Evolutionary conservation across 2,113 vertebrate species (phyloP), one percentile per base, ranked within the genome.

Genomic region (Solea solea): DNA sequence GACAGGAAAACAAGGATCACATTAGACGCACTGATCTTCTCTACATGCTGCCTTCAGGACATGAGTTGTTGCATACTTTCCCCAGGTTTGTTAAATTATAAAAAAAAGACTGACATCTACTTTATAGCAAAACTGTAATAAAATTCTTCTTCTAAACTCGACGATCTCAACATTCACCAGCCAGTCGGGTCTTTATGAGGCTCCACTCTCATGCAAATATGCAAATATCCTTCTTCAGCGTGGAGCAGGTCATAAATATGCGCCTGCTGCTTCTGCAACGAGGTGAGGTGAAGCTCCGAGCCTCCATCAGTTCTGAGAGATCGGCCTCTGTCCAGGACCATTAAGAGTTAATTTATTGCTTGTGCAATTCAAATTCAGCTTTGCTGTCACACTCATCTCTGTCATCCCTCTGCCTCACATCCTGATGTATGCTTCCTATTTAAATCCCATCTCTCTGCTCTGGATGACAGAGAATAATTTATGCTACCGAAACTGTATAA

Each of bases 331-430:
- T 68, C 74, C 69, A 59, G 11, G 58, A 8, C 49, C 76, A 64
- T 85, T 85, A 86, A 80, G 80, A 81, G 80, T 89, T 87, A 86
- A 90, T 88, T 88, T 78, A 85, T 74, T 1, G 51, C 69, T 69
- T 25, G 1, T 5, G 58, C 57, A 50, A 69, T 74, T 83, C 64
- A 69, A 16, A 85, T 82, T 70, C 72, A n/a, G 71, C 70, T 21
- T 0, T 1, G 64, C 77, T 77, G 81, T 85, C 87, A 73, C 78
- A 73, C 83, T 86, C 49, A 61, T 87, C 87, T 86, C 46, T 72
- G 86, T 86, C 87, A 42, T 44, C 27, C n/a, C 49, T 45, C 68
- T 11, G 60, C 69, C 82, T 74, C 69, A 14, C 16, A 1, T 53
- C 71, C 48, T 84, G 78, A 90, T 84, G 76, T 74, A 80, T 68